A percentile compares a stretch with the other conserved stretches of the same genome.
Evolutionary conservation across 2,888 invertebrate species (phyloP).

Genomic region (Aleiodes alternator): DNA sequence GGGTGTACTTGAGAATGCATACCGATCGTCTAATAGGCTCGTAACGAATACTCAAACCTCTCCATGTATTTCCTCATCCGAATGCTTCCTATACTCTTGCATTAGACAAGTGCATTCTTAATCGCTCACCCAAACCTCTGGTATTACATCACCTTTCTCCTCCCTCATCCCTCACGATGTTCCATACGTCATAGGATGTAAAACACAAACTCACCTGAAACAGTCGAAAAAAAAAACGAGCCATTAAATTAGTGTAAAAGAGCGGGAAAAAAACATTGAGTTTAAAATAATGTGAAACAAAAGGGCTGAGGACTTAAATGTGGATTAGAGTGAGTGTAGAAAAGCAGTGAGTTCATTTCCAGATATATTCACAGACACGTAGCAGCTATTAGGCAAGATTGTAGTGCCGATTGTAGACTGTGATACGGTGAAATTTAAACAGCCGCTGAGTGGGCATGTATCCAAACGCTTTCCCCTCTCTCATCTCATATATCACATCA

Average conservation of each 20-base stretch:
- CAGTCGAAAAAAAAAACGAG: neutral
- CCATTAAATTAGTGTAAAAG: neutral
- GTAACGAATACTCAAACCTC: conserved; percentile 43
- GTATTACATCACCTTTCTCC: neutral
- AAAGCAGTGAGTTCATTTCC: conserved; percentile 47
- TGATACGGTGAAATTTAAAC: conserved; percentile 66
- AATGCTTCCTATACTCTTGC: conserved; percentile 13
- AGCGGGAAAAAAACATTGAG: conserved; percentile 28
- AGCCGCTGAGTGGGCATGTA: conserved; percentile 65
- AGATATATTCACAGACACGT: conserved; percentile 72
- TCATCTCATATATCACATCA: conserved; percentile 11
- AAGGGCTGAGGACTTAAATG: neutral
- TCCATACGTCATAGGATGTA: neutral
- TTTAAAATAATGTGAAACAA: neutral
- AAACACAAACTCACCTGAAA: neutral
- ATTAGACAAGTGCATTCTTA: conserved; percentile 16
- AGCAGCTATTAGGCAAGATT: conserved; percentile 69
- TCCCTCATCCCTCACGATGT: neutral
- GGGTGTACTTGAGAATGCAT: conserved; percentile 55
- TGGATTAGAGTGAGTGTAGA: conserved; percentile 23
- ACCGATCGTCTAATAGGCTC: conserved; percentile 50
- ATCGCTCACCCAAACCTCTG: neutral
- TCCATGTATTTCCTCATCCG: conserved; percentile 5
- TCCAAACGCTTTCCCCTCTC: conserved; percentile 27
- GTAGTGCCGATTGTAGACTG: conserved; percentile 60